Percentiles rank a stretch among this genome's conserved stretches.
phyloP scores from a whole-genome alignment of 2,888 invertebrate genomes.

The Philaethria dido region DNA sequence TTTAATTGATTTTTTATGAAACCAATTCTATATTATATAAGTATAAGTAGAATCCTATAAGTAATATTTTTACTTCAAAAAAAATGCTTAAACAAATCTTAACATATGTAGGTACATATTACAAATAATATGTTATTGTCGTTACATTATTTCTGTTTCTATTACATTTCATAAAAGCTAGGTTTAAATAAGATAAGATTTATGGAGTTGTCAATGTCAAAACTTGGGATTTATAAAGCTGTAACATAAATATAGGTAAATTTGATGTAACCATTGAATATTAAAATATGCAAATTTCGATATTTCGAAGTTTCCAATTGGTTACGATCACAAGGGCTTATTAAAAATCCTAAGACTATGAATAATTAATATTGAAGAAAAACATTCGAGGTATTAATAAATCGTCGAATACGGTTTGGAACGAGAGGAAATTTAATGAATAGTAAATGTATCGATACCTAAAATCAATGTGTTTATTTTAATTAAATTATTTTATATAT shows the following conservation, averaged over 20 bases:
- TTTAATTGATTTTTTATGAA: not conserved
- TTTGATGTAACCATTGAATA: constrained; percentile 11
- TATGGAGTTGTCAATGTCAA: not conserved
- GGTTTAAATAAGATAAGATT: not conserved
- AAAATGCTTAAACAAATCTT: too few species aligned
- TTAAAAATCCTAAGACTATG: constrained; percentile 26
- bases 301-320: constrained; percentile 10
- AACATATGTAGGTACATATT: too few species aligned
- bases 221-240: not conserved
- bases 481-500: not conserved
- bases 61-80: too few species aligned
- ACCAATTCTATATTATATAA: too few species aligned
- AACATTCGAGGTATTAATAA: constrained; percentile 1
- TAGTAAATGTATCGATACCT: not conserved
- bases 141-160: too few species aligned
- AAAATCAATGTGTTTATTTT: not conserved
- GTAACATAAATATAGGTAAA: not conserved
- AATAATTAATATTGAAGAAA: constrained; percentile 25
- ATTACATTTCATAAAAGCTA: too few species aligned
- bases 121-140: too few species aligned
- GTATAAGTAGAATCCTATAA: too few species aligned
- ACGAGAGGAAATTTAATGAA: constrained; percentile 3
- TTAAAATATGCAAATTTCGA: constrained; percentile 31
- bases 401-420: not conserved
- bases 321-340: constrained; percentile 10